A percentile compares a stretch with the other conserved stretches of the same genome.
These are phyloP conservation scores for Alethe diademata DNA, from an alignment of 2,113 vertebrate species.

Conservation along the genomic window DNA sequence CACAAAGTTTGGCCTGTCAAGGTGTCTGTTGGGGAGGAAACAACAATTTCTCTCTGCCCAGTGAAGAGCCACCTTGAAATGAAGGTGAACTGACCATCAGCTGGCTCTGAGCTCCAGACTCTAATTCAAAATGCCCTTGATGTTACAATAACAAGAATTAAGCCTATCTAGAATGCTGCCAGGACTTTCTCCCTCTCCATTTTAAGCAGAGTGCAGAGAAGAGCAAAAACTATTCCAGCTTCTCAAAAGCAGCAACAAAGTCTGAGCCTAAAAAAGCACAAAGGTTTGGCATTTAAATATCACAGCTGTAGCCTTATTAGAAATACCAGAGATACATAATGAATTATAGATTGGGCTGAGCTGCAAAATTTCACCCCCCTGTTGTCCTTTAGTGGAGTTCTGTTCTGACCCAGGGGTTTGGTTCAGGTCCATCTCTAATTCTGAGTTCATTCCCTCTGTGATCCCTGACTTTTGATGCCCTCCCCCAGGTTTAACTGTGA, in stretches of 20 bases:
- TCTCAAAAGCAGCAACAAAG: slow-evolving; percentile 33
- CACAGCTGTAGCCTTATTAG: slow-evolving; percentile 53
- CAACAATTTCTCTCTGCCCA: neutral
- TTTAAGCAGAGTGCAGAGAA: slow-evolving; percentile 1
- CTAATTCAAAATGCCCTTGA: neutral
- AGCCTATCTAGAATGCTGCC: neutral
- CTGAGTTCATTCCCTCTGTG: neutral
- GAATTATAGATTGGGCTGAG: slow-evolving; percentile 43
- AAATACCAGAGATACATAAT: slow-evolving; percentile 62
- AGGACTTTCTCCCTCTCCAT: neutral
- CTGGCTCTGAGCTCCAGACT: neutral
- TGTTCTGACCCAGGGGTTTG: slow-evolving; percentile 36
- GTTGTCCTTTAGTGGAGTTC: neutral
- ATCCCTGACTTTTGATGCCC: slow-evolving; percentile 4
- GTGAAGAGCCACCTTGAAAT: neutral
- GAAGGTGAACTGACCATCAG: neutral
- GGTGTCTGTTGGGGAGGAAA: fast-evolving
- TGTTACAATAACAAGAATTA: neutral
- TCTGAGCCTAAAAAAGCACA: slow-evolving; percentile 32
- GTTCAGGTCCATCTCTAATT: slow-evolving; percentile 39
- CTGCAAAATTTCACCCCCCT: neutral
- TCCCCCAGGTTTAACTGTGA: neutral
- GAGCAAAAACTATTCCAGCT: slow-evolving; percentile 1
- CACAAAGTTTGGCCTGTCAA: neutral
- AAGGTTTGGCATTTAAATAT: slow-evolving; percentile 67